Percentiles rank a stretch among this genome's conserved stretches.
These are phyloP conservation scores for Conus ventricosus DNA, from an alignment of 1,140 invertebrate genomes.

Conservation along the genomic window DNA sequence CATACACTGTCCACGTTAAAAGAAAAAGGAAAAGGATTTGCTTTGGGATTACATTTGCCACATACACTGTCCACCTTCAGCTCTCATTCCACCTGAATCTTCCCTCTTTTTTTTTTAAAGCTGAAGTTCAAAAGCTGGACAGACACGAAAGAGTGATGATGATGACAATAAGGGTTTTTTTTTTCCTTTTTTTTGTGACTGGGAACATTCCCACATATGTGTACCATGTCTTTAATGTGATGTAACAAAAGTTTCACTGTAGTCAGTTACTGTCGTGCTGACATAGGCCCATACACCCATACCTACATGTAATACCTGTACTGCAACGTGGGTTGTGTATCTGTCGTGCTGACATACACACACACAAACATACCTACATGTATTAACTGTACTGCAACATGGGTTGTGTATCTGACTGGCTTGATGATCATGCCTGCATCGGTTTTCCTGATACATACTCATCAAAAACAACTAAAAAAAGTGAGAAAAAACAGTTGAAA, in stretches of 20 bases:
- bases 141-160: background rate
- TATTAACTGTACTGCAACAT: background rate
- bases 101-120: background rate
- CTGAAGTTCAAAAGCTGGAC: background rate
- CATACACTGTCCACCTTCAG: too few species aligned
- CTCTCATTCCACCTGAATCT: background rate
- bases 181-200: background rate
- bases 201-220: background rate
- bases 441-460: background rate
- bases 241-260: background rate
- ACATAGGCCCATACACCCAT: background rate
- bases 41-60: too few species aligned
- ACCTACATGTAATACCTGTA: background rate
- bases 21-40: too few species aligned
- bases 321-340: background rate
- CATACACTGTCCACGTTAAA: too few species aligned
- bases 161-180: background rate
- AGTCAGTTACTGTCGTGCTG: background rate
- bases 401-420: slow-evolving; percentile 2
- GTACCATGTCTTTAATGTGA: background rate
- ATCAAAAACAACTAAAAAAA: background rate
- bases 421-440: background rate
- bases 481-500: background rate
- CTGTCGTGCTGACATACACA: background rate
- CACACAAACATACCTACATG: background rate